These are phyloP conservation scores for Apoda limacodes DNA, from an alignment of 2,888 invertebrate genomes.

Conservation along the genomic window DNA sequence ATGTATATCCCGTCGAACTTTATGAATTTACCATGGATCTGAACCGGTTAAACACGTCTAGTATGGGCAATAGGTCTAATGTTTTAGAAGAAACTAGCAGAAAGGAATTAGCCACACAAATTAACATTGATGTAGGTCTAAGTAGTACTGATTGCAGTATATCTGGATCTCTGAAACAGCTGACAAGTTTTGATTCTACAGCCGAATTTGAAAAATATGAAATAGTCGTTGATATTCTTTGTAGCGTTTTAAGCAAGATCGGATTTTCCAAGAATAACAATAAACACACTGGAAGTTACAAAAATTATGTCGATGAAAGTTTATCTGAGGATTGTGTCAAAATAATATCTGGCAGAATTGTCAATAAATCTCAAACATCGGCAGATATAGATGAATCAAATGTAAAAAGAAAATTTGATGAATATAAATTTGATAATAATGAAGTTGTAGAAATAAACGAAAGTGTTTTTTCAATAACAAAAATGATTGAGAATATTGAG, in stretches of 20 bases:
- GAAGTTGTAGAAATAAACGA: constrained; percentile 3
- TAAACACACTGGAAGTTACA: constrained; percentile 7
- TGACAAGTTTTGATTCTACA: constrained; percentile 46
- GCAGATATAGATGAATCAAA: constrained; percentile 3
- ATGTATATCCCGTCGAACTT: constrained; percentile 16
- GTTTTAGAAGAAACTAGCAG: constrained; percentile 6
- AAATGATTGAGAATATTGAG: constrained; percentile 43
- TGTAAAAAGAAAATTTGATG: constrained; percentile 7
- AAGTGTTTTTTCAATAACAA: constrained; percentile 43
- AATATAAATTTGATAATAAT: constrained; percentile 1
- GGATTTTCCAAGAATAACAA: constrained; percentile 21
- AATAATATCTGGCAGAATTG: too few species aligned
- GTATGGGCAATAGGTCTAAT: constrained; percentile 1
- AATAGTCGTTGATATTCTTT: constrained; percentile 38
- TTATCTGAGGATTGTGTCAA: not conserved
- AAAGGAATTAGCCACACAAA: constrained; percentile 12
- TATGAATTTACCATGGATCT: constrained; percentile 16
- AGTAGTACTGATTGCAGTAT: constrained; percentile 24
- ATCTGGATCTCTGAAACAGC: constrained; percentile 30
- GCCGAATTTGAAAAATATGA: constrained; percentile 56
- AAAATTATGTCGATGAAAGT: constrained; percentile 4
- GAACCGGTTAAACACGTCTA: constrained; percentile 17
- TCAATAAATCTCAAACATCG: not conserved
- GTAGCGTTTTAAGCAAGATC: constrained; percentile 33
- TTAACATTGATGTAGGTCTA: constrained; percentile 18